phyloP scores from a whole-genome alignment of 2,888 invertebrate species.

The Troides helena region DNA sequence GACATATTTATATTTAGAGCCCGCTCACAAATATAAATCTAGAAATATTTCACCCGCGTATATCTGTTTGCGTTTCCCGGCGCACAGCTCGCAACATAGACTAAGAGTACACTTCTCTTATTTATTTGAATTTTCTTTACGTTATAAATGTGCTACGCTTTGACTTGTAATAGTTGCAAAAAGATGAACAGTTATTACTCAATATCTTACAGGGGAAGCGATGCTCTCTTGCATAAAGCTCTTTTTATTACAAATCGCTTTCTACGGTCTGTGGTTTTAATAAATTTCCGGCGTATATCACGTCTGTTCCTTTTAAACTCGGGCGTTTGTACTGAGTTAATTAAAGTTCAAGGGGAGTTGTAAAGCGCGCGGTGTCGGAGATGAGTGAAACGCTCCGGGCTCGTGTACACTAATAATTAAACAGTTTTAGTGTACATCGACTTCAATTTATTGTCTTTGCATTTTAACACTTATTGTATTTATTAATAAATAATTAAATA shows the following conservation, averaged over 20 bases:
- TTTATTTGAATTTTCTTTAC: slow-evolving; percentile 30
- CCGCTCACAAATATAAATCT: slow-evolving; percentile 16
- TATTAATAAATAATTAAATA: background rate
- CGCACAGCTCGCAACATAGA: slow-evolving; percentile 23
- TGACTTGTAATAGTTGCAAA: slow-evolving; percentile 18
- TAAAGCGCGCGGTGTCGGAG: slow-evolving; percentile 28
- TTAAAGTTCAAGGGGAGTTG: slow-evolving; percentile 45
- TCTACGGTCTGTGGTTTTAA: slow-evolving; percentile 47
- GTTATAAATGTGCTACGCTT: slow-evolving; percentile 23
- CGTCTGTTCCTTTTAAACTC: slow-evolving; percentile 45
- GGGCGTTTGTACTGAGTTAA: slow-evolving; percentile 56
- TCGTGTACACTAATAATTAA: slow-evolving; percentile 29
- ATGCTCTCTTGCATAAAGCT: slow-evolving; percentile 33
- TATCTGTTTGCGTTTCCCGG: slow-evolving; percentile 12
- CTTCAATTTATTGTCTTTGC: slow-evolving; percentile 4
- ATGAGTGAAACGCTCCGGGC: slow-evolving; percentile 36
- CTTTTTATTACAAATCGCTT: slow-evolving; percentile 49
- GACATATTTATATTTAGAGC: slow-evolving; percentile 33
- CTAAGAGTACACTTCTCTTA: slow-evolving; percentile 32
- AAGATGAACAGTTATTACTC: slow-evolving; percentile 23
- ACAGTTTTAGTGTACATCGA: slow-evolving; percentile 15
- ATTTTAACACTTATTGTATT: slow-evolving; percentile 2
- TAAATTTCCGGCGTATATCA: slow-evolving; percentile 56
- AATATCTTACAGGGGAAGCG: slow-evolving; percentile 20
- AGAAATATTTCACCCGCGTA: slow-evolving; percentile 23